Evolutionary conservation across 2,888 invertebrate genomes (phyloP).

Genomic region (Anoncus sp.): DNA sequence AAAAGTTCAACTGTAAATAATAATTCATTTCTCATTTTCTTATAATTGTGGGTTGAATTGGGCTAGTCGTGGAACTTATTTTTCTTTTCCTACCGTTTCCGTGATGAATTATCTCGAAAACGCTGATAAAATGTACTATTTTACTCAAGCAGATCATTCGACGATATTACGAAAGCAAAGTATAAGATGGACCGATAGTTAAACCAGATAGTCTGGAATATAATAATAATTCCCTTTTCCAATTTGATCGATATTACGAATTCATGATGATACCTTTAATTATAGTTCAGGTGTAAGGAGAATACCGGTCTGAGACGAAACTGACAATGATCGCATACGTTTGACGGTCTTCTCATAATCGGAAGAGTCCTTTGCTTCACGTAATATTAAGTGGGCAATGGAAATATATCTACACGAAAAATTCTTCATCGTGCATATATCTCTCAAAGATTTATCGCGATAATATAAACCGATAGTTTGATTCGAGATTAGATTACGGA

Average conservation of each 20-base stretch:
- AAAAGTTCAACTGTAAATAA: too few species aligned
- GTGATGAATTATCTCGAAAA: neutral
- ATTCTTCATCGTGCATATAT: slow-evolving; percentile 5
- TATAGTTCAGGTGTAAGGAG: slow-evolving; percentile 41
- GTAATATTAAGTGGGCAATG: neutral
- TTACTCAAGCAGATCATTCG: neutral
- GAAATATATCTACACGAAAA: slow-evolving; percentile 31
- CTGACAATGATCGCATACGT: slow-evolving; percentile 31
- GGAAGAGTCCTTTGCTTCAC: neutral
- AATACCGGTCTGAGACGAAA: neutral
- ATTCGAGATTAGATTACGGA: slow-evolving; percentile 56
- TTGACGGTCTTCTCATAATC: neutral
- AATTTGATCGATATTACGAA: slow-evolving; percentile 46
- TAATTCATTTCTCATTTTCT: too few species aligned
- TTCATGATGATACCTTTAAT: slow-evolving; percentile 49
- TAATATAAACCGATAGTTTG: slow-evolving; percentile 30
- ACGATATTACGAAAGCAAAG: neutral
- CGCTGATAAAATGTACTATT: neutral
- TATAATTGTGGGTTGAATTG: too few species aligned
- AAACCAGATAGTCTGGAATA: slow-evolving; percentile 25
- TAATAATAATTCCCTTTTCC: slow-evolving; percentile 10
- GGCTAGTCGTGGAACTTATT: too few species aligned
- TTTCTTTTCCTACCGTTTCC: neutral
- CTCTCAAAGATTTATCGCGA: slow-evolving; percentile 20
- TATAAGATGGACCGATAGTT: neutral